Base-by-base conservation (phyloP, 1,140 invertebrate species). In the Drosophila yakuba region DNA sequence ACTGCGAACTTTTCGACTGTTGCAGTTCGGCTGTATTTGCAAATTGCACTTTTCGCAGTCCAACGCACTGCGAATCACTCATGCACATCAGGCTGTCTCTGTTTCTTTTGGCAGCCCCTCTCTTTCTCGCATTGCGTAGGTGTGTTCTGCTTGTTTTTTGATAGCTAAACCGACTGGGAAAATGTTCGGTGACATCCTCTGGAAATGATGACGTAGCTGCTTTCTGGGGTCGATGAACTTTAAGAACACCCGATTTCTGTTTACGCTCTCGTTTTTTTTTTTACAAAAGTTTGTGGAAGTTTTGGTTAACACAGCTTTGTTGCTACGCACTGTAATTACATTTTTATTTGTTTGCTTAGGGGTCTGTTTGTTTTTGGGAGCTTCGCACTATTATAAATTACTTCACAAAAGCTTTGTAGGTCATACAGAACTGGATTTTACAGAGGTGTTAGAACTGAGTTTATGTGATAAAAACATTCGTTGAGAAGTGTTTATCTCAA, bases 221-320 rank as follows among this genome's bases (percentile, higher is more conserved):
- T 57, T 67, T 74, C 45, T 63, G 47, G 66, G 83, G 72, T 88
- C 83, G 79, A 56, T 83, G 76, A 88, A 68, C 83, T 76, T 74
- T 61, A 66, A 64, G 72, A 76, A 66, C 44, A 81, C 76, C 52
- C 55, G 50, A 51, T 73, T 76, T 80, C 47, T 80, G 80, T 85
- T 85, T 74, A 73, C 77, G 56, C 72, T 71, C 64, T 54, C n/a
- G 6, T 25, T 60, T 78, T 38, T 17, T 17, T 17, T 36, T 48
- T 56, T 47, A 71, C 43, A 59, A 80, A 74, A 60, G 41, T 57
- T 57, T 58, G 55, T 43, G 32, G 15, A 63, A 62, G 50, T 50
- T 77, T 77, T 35, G 55, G 59, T 45, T 74, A 45, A 38, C 41
- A 52, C 36, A 48, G 44, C 56, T 23, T 39, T 35, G 39, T n/a